A percentile compares a stretch with the other conserved stretches of the same genome.
Evolutionary conservation across 2,797 vertebrate genomes (phyloP).

Genomic region (Myripristis jacobus): DNA sequence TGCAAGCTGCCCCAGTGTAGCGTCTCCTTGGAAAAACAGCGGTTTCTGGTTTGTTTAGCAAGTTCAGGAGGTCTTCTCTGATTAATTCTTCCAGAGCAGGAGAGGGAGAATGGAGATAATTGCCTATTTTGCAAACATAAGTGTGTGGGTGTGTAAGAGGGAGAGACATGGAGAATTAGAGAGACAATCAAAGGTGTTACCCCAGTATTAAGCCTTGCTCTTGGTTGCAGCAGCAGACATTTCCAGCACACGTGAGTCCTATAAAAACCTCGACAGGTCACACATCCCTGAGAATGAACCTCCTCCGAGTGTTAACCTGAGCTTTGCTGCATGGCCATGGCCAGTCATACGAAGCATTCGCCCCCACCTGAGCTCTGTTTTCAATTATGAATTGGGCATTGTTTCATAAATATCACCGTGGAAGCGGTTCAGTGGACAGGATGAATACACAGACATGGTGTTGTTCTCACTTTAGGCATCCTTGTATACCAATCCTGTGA

Average conservation of each 20-base stretch:
- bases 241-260: background rate
- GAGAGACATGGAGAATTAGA: too few species aligned
- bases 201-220: too few species aligned
- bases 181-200: too few species aligned
- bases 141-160: too few species aligned
- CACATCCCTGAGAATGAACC: too few species aligned
- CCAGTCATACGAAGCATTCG: background rate
- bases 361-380: background rate
- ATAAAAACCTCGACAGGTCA: constrained; percentile 12
- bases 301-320: too few species aligned
- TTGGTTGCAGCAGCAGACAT: too few species aligned
- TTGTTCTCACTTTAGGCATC: background rate
- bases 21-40: background rate
- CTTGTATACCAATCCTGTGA: background rate
- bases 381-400: background rate
- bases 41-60: too few species aligned
- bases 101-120: background rate
- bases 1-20: background rate
- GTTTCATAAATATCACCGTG: background rate
- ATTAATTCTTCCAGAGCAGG: too few species aligned
- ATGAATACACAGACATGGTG: background rate
- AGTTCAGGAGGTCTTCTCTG: too few species aligned
- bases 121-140: background rate
- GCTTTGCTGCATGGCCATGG: too few species aligned
- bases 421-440: background rate